Evolutionary conservation across 64 coral and sea anemone species (phyloP), one percentile per base, ranked within the genome.

Genomic region (Montipora capricornis): DNA sequence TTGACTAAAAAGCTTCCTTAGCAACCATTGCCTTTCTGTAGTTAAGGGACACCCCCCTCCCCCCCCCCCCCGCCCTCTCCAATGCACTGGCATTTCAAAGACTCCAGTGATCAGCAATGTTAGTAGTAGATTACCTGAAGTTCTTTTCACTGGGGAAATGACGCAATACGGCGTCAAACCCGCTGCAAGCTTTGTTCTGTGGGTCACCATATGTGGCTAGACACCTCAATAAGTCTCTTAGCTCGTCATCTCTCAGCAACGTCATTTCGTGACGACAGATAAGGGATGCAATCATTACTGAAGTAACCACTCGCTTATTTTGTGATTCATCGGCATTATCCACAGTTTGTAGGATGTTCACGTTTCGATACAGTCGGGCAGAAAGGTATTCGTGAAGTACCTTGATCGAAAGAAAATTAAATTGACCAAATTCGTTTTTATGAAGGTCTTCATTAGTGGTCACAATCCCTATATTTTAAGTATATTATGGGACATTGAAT

Each of bases 251-350:
- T 69, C 81, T 45, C 44, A 47, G 61, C 47, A 84, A 84, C 2
- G 59, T 67, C 61, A 46, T 46, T 67, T 48, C 0, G 44, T 84
- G 81, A 67, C 0, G 2, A 84, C 17, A 37, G 29, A 45, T 68
- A 6, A 91, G 49, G 15, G 68, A 69, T 19, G 50, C 68, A 91
- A 91, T 91, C 1, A 81, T 24, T 5, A 57, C 15, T 7, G 89
- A 76, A 20, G 89, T 83, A 6, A 81, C 45, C 13, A 91, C 47
- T 60, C 79, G 64, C 11, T 62, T 81, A 12, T 67, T 48, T 62
- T 82, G 78, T 5, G 37, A 10, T 17, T 91, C 16, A 20, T n/a
- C 68, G 51, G 62, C 89, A 12, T 79, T 48, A 0, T 12, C n/a
- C 4, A 20, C 59, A 59, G 20, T 14, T 83, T 91, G 89, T 37